Base-by-base conservation (phyloP, 2,888 invertebrate genomes). In the Plusia festucae region DNA sequence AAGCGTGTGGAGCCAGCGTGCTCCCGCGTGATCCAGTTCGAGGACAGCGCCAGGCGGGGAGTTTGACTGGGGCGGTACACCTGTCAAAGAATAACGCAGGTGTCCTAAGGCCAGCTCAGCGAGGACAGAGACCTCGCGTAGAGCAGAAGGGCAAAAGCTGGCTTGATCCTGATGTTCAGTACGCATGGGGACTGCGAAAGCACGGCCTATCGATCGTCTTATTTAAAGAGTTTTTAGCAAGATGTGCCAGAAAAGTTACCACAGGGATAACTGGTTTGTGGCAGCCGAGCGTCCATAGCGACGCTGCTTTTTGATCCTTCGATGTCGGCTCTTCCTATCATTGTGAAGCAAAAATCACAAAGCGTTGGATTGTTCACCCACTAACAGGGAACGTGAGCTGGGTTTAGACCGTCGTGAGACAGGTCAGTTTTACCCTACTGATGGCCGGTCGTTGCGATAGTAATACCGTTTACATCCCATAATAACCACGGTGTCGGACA, bases 251-350 rank as follows among this genome's bases (percentile, higher is more conserved):
- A 96, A 96, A 96, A 96, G 96, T 96, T 96, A 96, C 96, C 96
- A 96, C 96, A 96, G 96, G 96, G 96, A 96, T 96, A 96, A 96
- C 96, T 96, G 96, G 95, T 95, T 96, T 96, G 95, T 95, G 96
- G 96, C 96, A 94, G 95, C 95, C 93, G 93, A 96, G 96, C 96
- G 95, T 93, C 93, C 96, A 92, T 95, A 96, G 96, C 95, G 96
- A 96, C 96, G 96, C 96, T 92, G 96, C 96, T 96, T 96, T 96
- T 96, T 96, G 96, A 96, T 96, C 96, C 95, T 96, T 97, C 96
- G 96, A 96, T 96, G 96, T 96, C 96, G 96, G 96, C 96, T 97
- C 96, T 96, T 96, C 96, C 96, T 96, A 96, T 96, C 96, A 96
- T 96, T 96, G 96, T 93, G 96, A 96, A 96, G 96, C 96, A 95